Evolutionary conservation across 2,113 vertebrate genomes (phyloP).

Genomic region (Helogale parvula): DNA sequence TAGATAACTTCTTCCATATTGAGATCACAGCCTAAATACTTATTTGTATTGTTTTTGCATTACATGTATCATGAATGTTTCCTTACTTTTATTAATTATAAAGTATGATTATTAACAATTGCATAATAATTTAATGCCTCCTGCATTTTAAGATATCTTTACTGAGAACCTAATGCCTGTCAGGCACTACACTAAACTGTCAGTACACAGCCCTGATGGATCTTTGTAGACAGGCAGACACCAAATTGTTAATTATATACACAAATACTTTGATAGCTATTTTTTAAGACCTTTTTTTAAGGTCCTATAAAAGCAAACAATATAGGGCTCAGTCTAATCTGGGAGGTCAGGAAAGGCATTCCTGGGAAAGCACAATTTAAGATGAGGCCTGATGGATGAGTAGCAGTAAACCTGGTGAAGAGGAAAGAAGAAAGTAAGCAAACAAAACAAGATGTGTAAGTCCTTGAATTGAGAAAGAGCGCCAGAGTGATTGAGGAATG

Average conservation of each 20-base stretch:
- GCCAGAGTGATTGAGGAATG: not conserved
- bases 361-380: not conserved
- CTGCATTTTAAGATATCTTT: conserved; percentile 23
- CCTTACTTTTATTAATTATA: not conserved
- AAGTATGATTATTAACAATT: conserved; percentile 8
- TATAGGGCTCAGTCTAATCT: not conserved
- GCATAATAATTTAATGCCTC: not conserved
- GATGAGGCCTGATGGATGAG: not conserved
- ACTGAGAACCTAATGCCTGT: not conserved
- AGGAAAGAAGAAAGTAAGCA: not conserved
- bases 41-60: not conserved
- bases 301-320: not conserved
- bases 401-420: not conserved
- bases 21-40: conserved; percentile 20
- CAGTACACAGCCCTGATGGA: not conserved
- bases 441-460: not conserved
- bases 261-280: not conserved
- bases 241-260: not conserved
- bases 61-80: not conserved
- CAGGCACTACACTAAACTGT: not conserved
- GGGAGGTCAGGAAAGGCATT: not conserved
- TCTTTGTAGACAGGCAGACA: not conserved
- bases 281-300: not conserved
- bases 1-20: not conserved
- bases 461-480: not conserved